Evolutionary conservation across 2,113 vertebrate genomes (phyloP).

Genomic region (Perca fluviatilis): DNA sequence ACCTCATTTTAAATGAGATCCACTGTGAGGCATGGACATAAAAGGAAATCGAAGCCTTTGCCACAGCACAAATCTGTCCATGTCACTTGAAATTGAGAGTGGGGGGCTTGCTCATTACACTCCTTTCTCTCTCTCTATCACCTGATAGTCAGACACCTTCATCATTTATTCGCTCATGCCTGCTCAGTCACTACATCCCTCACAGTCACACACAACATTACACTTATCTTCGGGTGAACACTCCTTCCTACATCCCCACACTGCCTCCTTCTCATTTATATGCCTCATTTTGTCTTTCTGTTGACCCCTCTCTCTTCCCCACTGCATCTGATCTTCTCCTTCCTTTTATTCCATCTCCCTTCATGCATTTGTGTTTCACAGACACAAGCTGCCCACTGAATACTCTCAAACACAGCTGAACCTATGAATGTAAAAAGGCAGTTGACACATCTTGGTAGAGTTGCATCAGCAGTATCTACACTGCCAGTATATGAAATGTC

Average conservation of each 20-base stretch:
- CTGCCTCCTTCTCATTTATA: conserved; percentile 21
- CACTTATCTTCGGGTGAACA: conserved; percentile 9
- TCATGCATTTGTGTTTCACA: conserved; percentile 9
- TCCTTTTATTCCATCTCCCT: background rate
- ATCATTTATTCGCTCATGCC: conserved; percentile 28
- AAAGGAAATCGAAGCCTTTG: conserved; percentile 61
- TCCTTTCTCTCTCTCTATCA: conserved; percentile 39
- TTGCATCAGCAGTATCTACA: background rate
- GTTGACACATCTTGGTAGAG: background rate
- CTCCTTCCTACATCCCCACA: background rate
- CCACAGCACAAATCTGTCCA: conserved; percentile 48
- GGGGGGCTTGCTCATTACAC: conserved; percentile 46
- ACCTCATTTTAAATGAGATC: conserved; percentile 49
- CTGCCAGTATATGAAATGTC: background rate
- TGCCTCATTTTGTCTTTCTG: conserved; percentile 13
- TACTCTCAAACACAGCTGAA: conserved; percentile 22
- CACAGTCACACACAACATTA: background rate
- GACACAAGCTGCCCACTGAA: conserved; percentile 13
- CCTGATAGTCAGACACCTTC: conserved; percentile 54
- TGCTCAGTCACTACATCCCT: conserved; percentile 9
- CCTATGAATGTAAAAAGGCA: background rate
- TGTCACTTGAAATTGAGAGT: conserved; percentile 60
- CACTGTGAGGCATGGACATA: conserved; percentile 35
- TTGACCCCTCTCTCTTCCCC: background rate
- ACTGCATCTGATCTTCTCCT: conserved; percentile 5